Percentiles rank a stretch among this genome's conserved stretches.
These are phyloP conservation scores for Panopea generosa DNA, from an alignment of 2,888 invertebrate genomes.

Conservation along the genomic window DNA sequence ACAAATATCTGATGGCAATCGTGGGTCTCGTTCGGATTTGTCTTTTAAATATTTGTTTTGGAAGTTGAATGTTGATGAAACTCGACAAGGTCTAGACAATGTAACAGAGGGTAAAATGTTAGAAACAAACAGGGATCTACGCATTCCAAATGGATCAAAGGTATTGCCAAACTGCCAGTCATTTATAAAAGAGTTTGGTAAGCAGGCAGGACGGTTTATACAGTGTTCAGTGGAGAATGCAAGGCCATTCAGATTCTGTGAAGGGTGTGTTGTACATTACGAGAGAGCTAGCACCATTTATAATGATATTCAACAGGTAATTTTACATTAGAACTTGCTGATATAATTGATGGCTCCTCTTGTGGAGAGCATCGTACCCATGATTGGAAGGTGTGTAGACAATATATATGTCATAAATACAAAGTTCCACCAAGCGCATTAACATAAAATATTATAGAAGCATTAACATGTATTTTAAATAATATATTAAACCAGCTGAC, in stretches of 20 bases:
- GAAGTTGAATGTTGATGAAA: slow-evolving; percentile 2
- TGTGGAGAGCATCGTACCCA: too few relatives aligned
- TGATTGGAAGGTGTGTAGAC: too few relatives aligned
- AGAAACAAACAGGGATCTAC: not conserved
- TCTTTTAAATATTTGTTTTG: slow-evolving; percentile 14
- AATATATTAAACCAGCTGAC: too few relatives aligned
- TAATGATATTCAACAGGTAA: slow-evolving; percentile 58
- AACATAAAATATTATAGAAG: too few relatives aligned
- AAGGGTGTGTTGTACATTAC: slow-evolving; percentile 64
- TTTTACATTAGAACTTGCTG: too few relatives aligned
- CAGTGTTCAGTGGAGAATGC: slow-evolving; percentile 68
- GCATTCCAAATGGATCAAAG: slow-evolving; percentile 11
- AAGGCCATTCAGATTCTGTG: slow-evolving; percentile 72
- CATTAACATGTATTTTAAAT: too few relatives aligned
- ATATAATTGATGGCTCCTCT: too few relatives aligned
- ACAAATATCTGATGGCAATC: too few relatives aligned
- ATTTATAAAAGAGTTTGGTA: slow-evolving; percentile 57
- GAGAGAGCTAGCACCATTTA: slow-evolving; percentile 53
- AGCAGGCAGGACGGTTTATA: slow-evolving; percentile 60
- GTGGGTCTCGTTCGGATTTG: too few relatives aligned
- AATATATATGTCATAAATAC: too few relatives aligned
- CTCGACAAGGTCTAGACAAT: not conserved
- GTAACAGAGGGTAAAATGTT: not conserved
- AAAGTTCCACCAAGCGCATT: too few relatives aligned
- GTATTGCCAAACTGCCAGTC: slow-evolving; percentile 47